Base-by-base conservation (phyloP, 92 coral and sea anemone genomes). In the Bergia puertoricense region DNA sequence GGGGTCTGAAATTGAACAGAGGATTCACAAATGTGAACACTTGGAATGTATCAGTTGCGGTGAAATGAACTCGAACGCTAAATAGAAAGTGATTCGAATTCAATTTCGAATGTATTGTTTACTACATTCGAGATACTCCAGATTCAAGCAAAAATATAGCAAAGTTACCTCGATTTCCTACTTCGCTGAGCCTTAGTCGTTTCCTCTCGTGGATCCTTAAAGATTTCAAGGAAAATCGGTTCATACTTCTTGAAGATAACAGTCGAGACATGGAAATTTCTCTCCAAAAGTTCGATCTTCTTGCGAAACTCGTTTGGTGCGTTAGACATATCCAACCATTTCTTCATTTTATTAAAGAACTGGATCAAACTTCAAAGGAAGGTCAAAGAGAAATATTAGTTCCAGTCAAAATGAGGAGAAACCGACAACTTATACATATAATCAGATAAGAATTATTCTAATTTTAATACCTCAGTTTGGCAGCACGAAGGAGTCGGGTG, bases 281-380 rank as follows among this genome's bases (percentile, higher is more conserved):
- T 91, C 85, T 95, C 98, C 86, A 96, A 89, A 41, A 94, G 91
- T 67, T 96, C 99, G 86, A 96, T 95, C 90, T 96, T 96, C 92
- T 93, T 94, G 16, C 99, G 90, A 88, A 96, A 96, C 46, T 96
- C 97, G 57, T 90, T 93, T 45, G 93, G 86, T 1, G 98, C 96
- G 90, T 94, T 96, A 81, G 98, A 93, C 99, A 96, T 96, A 56
- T 96, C 99, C 75, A 96, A 88, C 99, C 99, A 96, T 50, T 96
- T 96, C 92, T 96, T 96, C 98, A 96, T 96, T 92, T 96, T 96
- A 68, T 92, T 96, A 85, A 96, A 96, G 91, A 96, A 96, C 89
- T 96, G 98, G 77, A 96, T 96, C 43, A 96, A 93, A 86, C 99
- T 96, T 73, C 54, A 84, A 72, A 88, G 82, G 74, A 72, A 88